Evolutionary conservation across 2,113 vertebrate genomes (phyloP).

Genomic region (Melierax canorus): DNA sequence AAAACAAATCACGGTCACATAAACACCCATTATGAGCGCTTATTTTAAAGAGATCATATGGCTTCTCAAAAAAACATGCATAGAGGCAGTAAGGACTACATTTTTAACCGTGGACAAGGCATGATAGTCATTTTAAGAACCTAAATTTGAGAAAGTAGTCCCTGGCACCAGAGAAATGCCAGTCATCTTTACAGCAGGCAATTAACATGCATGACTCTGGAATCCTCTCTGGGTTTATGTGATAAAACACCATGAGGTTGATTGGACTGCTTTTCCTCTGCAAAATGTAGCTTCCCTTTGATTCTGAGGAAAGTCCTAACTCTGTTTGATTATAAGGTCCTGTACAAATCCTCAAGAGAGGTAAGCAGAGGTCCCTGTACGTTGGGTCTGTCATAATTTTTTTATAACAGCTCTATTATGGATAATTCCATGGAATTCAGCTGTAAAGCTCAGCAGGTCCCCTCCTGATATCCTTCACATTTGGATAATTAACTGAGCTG

Average conservation of each 20-base stretch:
- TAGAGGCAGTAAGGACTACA: background rate
- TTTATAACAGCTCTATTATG: constrained; percentile 37
- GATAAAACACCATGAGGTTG: constrained; percentile 45
- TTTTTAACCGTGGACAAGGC: background rate
- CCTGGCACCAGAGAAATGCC: background rate
- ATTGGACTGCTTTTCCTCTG: constrained; percentile 16
- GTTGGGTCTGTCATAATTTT: constrained; percentile 37
- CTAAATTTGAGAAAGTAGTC: background rate
- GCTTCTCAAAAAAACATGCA: background rate
- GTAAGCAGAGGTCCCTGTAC: constrained; percentile 46
- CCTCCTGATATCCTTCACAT: constrained; percentile 53
- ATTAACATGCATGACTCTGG: constrained; percentile 48
- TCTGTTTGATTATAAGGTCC: constrained; percentile 44
- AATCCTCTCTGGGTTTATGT: constrained; percentile 53
- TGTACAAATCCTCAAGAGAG: constrained; percentile 42
- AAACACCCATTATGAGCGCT: background rate
- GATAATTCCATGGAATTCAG: constrained; percentile 53
- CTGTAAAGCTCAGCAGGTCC: constrained; percentile 44
- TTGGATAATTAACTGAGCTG: constrained; percentile 67
- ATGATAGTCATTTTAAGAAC: background rate
- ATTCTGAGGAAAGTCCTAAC: constrained; percentile 44
- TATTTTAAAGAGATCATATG: background rate
- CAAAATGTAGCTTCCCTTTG: constrained; percentile 43
- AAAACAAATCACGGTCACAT: background rate
- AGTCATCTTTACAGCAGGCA: constrained; percentile 3